Evolutionary conservation across 64 coral and sea anemone species (phyloP).

Genomic region (Stichodactyla helianthus): DNA sequence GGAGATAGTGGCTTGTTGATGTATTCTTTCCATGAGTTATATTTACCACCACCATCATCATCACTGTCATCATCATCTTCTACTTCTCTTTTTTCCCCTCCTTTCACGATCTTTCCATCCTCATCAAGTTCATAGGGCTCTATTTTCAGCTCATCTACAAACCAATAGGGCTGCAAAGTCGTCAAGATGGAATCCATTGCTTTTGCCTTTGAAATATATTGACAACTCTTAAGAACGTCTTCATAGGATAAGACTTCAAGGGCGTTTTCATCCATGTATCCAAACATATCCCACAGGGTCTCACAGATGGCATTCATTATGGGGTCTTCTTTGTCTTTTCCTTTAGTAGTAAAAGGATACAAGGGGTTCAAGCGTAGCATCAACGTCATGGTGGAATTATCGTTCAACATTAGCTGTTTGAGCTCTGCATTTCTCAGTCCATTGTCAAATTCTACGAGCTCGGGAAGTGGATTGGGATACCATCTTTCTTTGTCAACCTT

Average conservation of each 20-base stretch:
- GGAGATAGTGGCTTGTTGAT: neutral
- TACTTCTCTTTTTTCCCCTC: neutral
- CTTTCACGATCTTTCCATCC: neutral
- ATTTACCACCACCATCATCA: neutral
- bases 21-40: neutral
- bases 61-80: neutral
- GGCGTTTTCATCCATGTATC: neutral
- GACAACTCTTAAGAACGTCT: neutral
- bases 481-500: neutral
- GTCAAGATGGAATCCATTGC: neutral
- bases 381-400: neutral
- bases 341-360: conserved; percentile 1
- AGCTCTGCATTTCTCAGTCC: neutral
- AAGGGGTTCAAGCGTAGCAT: neutral
- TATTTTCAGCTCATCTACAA: neutral
- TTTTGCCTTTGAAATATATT: neutral
- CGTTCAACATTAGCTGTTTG: neutral
- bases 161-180: neutral
- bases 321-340: neutral
- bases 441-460: neutral
- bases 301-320: neutral
- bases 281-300: neutral
- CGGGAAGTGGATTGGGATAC: neutral
- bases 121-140: neutral
- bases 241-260: neutral